These are phyloP conservation scores for Dolichomitus sp. DNA, from an alignment of 2,888 invertebrate species.

Conservation along the genomic window DNA sequence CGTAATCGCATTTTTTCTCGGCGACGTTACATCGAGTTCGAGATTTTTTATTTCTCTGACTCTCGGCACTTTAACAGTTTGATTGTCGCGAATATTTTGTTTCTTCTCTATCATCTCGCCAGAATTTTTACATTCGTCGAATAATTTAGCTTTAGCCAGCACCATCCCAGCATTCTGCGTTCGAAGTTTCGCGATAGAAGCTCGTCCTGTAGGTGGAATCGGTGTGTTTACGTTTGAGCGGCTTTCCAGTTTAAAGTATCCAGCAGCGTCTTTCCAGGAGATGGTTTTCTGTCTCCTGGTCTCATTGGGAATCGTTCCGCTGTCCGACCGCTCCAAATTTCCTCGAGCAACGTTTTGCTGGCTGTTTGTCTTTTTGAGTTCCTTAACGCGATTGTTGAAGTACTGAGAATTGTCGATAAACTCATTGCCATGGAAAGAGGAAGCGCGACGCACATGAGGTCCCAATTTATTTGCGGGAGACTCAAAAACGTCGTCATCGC, in stretches of 20 bases:
- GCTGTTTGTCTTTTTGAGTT: constrained; percentile 79
- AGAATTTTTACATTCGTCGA: constrained; percentile 87
- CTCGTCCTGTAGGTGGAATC: constrained; percentile 88
- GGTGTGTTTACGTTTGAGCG: constrained; percentile 80
- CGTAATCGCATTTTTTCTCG: constrained; percentile 43
- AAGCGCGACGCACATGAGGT: constrained; percentile 78
- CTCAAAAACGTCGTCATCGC: constrained; percentile 83
- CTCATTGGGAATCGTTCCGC: constrained; percentile 53
- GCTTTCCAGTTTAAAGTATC: constrained; percentile 87
- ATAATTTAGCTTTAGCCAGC: constrained; percentile 92
- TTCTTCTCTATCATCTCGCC: constrained; percentile 36
- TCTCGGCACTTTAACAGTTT: constrained; percentile 46
- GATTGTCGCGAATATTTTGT: constrained; percentile 39
- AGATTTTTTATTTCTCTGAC: constrained; percentile 54
- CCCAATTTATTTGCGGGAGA: constrained; percentile 12
- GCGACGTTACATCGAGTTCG: constrained; percentile 49
- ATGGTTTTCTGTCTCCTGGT: constrained; percentile 69
- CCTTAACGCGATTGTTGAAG: constrained; percentile 79
- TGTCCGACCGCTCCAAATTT: constrained; percentile 9
- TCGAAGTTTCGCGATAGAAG: constrained; percentile 91
- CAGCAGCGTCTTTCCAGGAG: constrained; percentile 88
- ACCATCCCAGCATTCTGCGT: constrained; percentile 94
- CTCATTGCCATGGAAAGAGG: constrained; percentile 83
- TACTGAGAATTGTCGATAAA: constrained; percentile 77
- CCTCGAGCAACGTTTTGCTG: constrained; percentile 72